Conservation (phyloP, 2,888 invertebrate species). For the Drepanosiphum platanoidis region DNA sequence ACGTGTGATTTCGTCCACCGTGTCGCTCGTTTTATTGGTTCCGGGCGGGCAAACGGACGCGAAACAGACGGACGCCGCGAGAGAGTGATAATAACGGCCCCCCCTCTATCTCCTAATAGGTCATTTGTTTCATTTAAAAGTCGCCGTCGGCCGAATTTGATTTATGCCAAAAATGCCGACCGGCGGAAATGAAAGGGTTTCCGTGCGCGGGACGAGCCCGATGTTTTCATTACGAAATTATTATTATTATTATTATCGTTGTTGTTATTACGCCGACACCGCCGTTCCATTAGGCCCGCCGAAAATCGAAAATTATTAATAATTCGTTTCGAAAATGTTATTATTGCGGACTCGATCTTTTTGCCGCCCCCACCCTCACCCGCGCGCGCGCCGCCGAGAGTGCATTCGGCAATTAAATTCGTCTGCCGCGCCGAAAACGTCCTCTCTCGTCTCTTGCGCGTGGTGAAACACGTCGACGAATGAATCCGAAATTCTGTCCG, state of each 20-base stretch:
- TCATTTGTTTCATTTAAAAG: constrained; percentile 59
- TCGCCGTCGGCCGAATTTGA: constrained; percentile 35
- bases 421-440: no score
- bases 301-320: constrained; percentile 6
- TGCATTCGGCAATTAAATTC: constrained; percentile 31
- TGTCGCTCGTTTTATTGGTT: constrained; percentile 30
- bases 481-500: no score
- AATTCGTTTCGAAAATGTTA: neutral
- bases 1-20: neutral
- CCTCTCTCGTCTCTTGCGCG: no score
- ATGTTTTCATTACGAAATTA: neutral
- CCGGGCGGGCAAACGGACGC: constrained; percentile 1
- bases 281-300: constrained; percentile 35
- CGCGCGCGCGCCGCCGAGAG: neutral
- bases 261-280: neutral
- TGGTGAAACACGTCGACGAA: no score
- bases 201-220: neutral
- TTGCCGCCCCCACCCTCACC: no score
- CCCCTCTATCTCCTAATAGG: constrained; percentile 9
- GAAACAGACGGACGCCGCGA: constrained; percentile 44
- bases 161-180: constrained; percentile 46
- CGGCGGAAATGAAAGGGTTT: constrained; percentile 21
- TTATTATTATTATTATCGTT: neutral
- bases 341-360: neutral
- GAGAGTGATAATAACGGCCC: constrained; percentile 17